Evolutionary conservation across 2,888 invertebrate genomes (phyloP).

Genomic region (Gandaritis pyraliata): DNA sequence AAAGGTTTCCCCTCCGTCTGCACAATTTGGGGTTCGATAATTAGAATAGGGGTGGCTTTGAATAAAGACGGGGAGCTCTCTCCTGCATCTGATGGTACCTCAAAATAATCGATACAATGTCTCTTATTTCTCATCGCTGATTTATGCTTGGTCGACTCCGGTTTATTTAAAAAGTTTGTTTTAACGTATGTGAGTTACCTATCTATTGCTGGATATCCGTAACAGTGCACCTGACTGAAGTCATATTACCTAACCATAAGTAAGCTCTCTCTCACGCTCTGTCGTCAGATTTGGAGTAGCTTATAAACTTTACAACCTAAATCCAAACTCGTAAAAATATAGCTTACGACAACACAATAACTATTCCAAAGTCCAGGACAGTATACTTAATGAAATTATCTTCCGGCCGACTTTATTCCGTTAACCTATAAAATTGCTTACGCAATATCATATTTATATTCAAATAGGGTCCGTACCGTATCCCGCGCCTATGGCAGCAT

Average conservation of each 20-base stretch:
- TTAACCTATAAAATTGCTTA: conserved; percentile 41
- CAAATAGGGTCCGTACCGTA: conserved; percentile 45
- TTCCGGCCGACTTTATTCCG: conserved; percentile 29
- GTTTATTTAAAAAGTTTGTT: not conserved
- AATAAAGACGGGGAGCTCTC: conserved; percentile 17
- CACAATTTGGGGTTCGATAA: conserved; percentile 35
- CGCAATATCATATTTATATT: conserved; percentile 47
- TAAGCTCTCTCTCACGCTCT: no score
- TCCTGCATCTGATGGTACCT: conserved; percentile 21
- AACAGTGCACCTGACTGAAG: no score
- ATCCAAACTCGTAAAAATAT: no score
- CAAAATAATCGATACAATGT: conserved; percentile 27
- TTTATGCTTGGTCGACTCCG: not conserved
- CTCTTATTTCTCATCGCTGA: conserved; percentile 16
- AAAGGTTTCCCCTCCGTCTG: conserved; percentile 29
- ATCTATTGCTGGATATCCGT: no score
- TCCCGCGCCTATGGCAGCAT: conserved; percentile 34
- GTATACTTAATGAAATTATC: conserved; percentile 23
- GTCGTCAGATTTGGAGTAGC: no score
- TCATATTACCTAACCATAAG: no score
- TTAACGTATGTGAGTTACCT: no score
- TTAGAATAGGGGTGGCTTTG: conserved; percentile 29
- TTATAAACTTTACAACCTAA: no score
- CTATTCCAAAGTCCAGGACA: conserved; percentile 8
- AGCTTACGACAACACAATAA: not conserved